phyloP scores from a whole-genome alignment of 2,797 vertebrate species.

The Semaprochilodus insignis region DNA sequence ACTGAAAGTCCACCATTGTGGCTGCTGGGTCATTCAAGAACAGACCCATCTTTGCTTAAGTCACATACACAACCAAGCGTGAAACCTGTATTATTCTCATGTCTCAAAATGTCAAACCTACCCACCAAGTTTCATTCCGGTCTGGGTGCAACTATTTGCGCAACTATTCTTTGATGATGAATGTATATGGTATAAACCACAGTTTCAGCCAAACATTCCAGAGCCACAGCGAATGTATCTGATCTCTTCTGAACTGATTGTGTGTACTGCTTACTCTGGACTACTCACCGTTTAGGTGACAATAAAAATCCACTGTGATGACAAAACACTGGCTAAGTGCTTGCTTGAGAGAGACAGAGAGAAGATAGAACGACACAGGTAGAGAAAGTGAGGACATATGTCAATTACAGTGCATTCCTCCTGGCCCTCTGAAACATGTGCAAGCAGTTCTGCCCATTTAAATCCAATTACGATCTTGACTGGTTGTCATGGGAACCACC shows the following conservation, averaged over 20 bases:
- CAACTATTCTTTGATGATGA: no score
- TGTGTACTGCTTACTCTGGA: slow-evolving; percentile 12
- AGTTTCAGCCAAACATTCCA: slow-evolving; percentile 5
- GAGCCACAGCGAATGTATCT: slow-evolving; percentile 14
- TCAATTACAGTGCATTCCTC: slow-evolving; percentile 49
- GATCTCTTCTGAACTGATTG: slow-evolving; percentile 12
- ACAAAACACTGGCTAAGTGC: slow-evolving; percentile 5
- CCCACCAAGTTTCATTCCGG: no score
- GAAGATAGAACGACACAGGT: slow-evolving; percentile 23
- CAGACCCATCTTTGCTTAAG: no score
- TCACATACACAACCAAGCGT: no score
- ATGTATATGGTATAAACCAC: slow-evolving; percentile 12
- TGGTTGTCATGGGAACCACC: slow-evolving; percentile 68
- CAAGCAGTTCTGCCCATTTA: slow-evolving; percentile 68
- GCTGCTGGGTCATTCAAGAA: no score
- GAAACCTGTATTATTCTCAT: no score
- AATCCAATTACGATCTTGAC: slow-evolving; percentile 67
- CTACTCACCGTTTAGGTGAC: slow-evolving; percentile 21
- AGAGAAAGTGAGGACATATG: slow-evolving; percentile 25
- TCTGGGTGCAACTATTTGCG: no score
- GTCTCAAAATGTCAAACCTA: no score
- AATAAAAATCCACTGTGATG: background rate
- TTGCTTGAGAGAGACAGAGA: background rate
- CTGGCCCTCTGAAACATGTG: slow-evolving; percentile 64
- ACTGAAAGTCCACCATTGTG: no score